phyloP scores from a whole-genome alignment of 2,888 invertebrate genomes.

The Metalampra italica region DNA sequence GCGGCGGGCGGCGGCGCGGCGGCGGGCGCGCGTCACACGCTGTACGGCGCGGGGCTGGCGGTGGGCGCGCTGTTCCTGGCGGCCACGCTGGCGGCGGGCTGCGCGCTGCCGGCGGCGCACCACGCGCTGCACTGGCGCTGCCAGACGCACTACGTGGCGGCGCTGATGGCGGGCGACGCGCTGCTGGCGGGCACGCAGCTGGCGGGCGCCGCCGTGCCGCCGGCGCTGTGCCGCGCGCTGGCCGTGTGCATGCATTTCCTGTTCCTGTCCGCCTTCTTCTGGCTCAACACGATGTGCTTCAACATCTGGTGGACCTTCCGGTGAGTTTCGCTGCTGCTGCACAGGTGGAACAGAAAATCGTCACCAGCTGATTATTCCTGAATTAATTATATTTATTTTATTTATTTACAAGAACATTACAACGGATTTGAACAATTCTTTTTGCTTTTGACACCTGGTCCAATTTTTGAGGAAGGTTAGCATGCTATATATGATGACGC shows the following conservation, averaged over 20 bases:
- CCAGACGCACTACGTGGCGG: conserved; percentile 91
- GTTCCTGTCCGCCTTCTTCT: conserved; percentile 93
- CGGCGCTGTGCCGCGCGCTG: conserved; percentile 82
- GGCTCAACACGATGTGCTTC: conserved; percentile 96
- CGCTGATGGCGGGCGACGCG: conserved; percentile 88
- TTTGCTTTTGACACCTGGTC: too few species aligned
- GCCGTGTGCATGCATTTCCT: conserved; percentile 92
- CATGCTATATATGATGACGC: too few species aligned
- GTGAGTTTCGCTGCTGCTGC: conserved; percentile 69
- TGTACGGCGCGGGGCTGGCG: conserved; percentile 88
- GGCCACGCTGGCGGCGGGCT: conserved; percentile 88
- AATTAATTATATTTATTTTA: too few species aligned
- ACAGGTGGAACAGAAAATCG: too few species aligned
- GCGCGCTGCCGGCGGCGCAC: conserved; percentile 88
- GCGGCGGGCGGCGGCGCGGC: conserved; percentile 39
- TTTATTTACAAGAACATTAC: too few species aligned
- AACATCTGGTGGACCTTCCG: conserved; percentile 97
- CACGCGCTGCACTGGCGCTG: conserved; percentile 94
- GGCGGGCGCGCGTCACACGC: conserved; percentile 80
- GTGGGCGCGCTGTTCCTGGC: conserved; percentile 90
- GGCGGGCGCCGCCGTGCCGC: conserved; percentile 79
- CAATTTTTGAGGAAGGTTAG: too few species aligned
- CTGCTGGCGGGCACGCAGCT: conserved; percentile 88
- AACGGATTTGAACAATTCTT: too few species aligned
- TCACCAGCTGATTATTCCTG: too few species aligned